Evolutionary conservation across 2,888 invertebrate genomes (phyloP), one percentile per base, ranked within the genome.

Genomic region (Papilio protenor): DNA sequence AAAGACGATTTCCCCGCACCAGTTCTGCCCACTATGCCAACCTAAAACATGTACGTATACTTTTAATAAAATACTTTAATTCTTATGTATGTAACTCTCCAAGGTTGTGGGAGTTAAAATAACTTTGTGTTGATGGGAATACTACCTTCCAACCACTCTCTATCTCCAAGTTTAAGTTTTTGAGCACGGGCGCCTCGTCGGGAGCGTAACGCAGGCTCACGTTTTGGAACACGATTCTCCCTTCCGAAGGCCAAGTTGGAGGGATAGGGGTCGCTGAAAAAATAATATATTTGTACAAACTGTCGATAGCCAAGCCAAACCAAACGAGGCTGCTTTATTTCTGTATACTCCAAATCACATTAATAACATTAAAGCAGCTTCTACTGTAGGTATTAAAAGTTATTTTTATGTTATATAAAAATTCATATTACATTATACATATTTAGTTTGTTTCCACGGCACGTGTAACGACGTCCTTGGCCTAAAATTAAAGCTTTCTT

Each of bases 1-100:
- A 97, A 85, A 0, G 96, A 96, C 1, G 96, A 96, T 89, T 97
- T 97, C 1, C 97, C 97, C 1, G 97, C 97, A 11, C 97, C 97
- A 0, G 97, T 97, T 80, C 97, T 92, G 0, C 97, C 97, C 2
- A 97, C 96, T 75, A 97, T 96, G 10, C 97, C 97, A 64, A 96
- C 91, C 96, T 96, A 81, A 45, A 71, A 61, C 27, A 23, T 45
- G 49, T 8, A 33, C 21, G 72, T 16, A 16, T 72, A 73, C 5
- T 78, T 74, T n/a, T 66, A 27, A 18, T 61, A 49, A 47, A 70
- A n/a, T 27, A 79, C 21, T 52, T 6, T 64, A 69, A 33, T 6
- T 14, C 10, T 33, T 16, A 21, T 49, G 6, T 16, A 21, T 49
- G 6, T 18, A 47, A 47, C 11, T 14, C 14, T 11, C 12, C 8